Percentiles rank a stretch among this genome's conserved stretches.
These are phyloP conservation scores for Latheticus oryzae DNA, from an alignment of 2,888 invertebrate genomes.

Conservation along the genomic window DNA sequence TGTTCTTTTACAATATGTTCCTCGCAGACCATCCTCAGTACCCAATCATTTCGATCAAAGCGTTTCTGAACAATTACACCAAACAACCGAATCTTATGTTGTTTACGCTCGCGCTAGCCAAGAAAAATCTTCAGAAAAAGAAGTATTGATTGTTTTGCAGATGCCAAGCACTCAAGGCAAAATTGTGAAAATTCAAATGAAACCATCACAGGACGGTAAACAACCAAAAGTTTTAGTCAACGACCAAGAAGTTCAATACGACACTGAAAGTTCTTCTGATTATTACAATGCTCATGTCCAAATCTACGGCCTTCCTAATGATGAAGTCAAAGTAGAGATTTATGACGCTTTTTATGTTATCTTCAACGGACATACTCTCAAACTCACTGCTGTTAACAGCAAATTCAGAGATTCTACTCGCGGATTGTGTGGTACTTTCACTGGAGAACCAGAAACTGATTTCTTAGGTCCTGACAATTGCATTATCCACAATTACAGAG, in stretches of 20 bases:
- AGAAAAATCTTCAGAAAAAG: slow-evolving; percentile 61
- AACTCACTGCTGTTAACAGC: slow-evolving; percentile 56
- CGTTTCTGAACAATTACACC: slow-evolving; percentile 55
- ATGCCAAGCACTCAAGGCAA: slow-evolving; percentile 58
- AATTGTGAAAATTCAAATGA: slow-evolving; percentile 62
- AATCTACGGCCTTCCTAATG: slow-evolving; percentile 65
- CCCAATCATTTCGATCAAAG: slow-evolving; percentile 49
- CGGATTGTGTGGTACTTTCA: slow-evolving; percentile 76
- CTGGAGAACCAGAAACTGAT: slow-evolving; percentile 71
- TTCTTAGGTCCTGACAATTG: slow-evolving; percentile 70
- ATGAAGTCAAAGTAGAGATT: slow-evolving; percentile 70
- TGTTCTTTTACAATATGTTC: slow-evolving; percentile 69
- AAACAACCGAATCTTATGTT: slow-evolving; percentile 60
- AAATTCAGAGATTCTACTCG: slow-evolving; percentile 69
- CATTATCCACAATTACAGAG: slow-evolving; percentile 67
- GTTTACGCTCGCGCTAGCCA: slow-evolving; percentile 64
- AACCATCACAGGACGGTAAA: slow-evolving; percentile 42
- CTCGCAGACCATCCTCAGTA: slow-evolving; percentile 53
- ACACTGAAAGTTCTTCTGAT: slow-evolving; percentile 56
- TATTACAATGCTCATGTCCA: slow-evolving; percentile 64
- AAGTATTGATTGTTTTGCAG: slow-evolving; percentile 66
- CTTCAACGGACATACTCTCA: slow-evolving; percentile 72
- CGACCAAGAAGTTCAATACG: slow-evolving; percentile 60
- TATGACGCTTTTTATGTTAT: slow-evolving; percentile 66
- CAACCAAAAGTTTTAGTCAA: slow-evolving; percentile 63